Evolutionary conservation across 2,888 invertebrate species (phyloP), one percentile per base, ranked within the genome.

Genomic region (Smittia aterrima): DNA sequence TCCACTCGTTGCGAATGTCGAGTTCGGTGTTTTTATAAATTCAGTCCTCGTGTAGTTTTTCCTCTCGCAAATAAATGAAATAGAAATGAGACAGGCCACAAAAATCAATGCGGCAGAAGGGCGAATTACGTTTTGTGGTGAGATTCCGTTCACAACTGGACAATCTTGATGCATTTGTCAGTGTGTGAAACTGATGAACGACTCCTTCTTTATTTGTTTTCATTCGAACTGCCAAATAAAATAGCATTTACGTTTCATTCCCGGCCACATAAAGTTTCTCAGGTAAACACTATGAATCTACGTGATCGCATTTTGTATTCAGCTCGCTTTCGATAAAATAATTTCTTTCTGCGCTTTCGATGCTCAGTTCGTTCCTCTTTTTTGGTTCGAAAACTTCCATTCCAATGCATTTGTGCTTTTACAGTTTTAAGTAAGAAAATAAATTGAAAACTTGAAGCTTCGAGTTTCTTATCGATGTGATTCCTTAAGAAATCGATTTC

Each of bases 401-500:
- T 47, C 16, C 47, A 47, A 7, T 38, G 38, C 38, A 38, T 38
- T 47, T 47, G n/a, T n/a, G n/a, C 47, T 16, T 47, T 47, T 47
- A 11, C n/a, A n/a, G 47, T 47, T 47, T 3, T 47, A 11, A n/a
- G n/a, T 2, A 11, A 47, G n/a, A 47, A 47, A 47, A 11, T n/a
- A 47, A 47, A 47, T 47, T 47, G 47, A 47, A 47, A 47, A 47
- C 4, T 16, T n/a, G 13, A 2, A 47, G 47, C 47, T 47, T 16
- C n/a, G 11, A 13, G 47, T 47, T 6, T 47, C 47, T 47, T 47
- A 47, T 47, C 47, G 47, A 32, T 6, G 47, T 3, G 16, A 47
- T 47, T 47, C 47, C 47, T 47, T 47, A n/a, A 47, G 47, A 47
- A 47, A 47, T 47, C 47, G 47, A 47, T 47, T 47, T 47, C n/a